These are phyloP conservation scores for Apostichopus japonicus DNA, from an alignment of 35 echinoderm and acorn worm species.

Conservation along the genomic window DNA sequence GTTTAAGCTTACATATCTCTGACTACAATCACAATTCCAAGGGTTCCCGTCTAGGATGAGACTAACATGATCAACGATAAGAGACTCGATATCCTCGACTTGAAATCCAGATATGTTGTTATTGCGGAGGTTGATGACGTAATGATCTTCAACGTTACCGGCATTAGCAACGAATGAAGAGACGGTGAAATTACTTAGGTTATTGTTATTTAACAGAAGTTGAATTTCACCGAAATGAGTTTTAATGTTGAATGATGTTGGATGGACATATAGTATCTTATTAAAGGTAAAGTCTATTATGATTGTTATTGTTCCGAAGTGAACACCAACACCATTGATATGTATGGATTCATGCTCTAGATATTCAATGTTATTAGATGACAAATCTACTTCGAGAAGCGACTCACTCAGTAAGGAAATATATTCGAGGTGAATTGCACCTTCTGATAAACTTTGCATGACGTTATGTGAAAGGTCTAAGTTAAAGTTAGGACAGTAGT, in stretches of 20 bases:
- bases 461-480: neutral
- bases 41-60: neutral
- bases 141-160: neutral
- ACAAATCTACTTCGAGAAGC: neutral
- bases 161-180: neutral
- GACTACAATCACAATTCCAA: conserved; percentile 33
- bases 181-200: neutral
- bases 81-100: neutral
- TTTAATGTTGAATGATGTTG: neutral
- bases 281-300: neutral
- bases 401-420: neutral
- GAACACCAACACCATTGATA: no score
- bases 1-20: neutral
- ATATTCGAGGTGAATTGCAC: neutral
- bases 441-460: neutral
- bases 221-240: neutral
- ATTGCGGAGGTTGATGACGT: neutral
- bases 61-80: neutral
- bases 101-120: conserved; percentile 3
- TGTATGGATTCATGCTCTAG: neutral
- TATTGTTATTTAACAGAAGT: neutral
- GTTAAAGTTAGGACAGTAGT: neutral
- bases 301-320: neutral
- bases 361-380: neutral
- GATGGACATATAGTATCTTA: neutral